These are phyloP conservation scores for Lithophane socia DNA, from an alignment of 2,888 invertebrate genomes.

Conservation along the genomic window DNA sequence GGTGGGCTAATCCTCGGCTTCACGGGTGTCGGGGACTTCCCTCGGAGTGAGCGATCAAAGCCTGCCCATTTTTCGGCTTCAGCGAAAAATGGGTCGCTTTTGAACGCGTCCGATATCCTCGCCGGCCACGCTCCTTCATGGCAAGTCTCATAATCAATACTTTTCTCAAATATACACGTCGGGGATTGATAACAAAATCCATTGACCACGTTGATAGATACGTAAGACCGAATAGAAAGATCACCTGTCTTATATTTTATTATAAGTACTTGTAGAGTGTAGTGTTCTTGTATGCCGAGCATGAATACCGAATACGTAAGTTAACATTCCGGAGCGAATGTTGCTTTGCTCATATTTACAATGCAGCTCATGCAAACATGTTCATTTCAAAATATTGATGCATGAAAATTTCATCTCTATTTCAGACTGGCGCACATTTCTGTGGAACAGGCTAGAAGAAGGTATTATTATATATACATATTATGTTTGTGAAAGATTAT, in stretches of 20 bases:
- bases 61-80: constrained; percentile 88
- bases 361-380: constrained; percentile 86
- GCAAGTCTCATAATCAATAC: constrained; percentile 87
- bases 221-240: constrained; percentile 43
- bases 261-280: constrained; percentile 77
- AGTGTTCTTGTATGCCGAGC: constrained; percentile 80
- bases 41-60: constrained; percentile 91
- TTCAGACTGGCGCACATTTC: constrained; percentile 56
- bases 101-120: constrained; percentile 88
- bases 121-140: constrained; percentile 87
- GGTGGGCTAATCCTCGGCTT: constrained; percentile 93
- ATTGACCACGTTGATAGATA: constrained; percentile 56
- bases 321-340: constrained; percentile 77
- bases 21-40: constrained; percentile 92
- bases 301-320: constrained; percentile 66
- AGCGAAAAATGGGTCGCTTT: constrained; percentile 88
- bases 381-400: constrained; percentile 62
- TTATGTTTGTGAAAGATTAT: constrained; percentile 19
- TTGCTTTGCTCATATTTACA: constrained; percentile 85
- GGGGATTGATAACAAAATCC: constrained; percentile 62
- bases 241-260: constrained; percentile 40
- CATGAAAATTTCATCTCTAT: constrained; percentile 64
- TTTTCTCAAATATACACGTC: constrained; percentile 70
- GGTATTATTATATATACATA: constrained; percentile 10
- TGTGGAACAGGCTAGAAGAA: constrained; percentile 18